Evolutionary conservation across 2,113 vertebrate species (phyloP).

Genomic region (Chrysemys picta): DNA sequence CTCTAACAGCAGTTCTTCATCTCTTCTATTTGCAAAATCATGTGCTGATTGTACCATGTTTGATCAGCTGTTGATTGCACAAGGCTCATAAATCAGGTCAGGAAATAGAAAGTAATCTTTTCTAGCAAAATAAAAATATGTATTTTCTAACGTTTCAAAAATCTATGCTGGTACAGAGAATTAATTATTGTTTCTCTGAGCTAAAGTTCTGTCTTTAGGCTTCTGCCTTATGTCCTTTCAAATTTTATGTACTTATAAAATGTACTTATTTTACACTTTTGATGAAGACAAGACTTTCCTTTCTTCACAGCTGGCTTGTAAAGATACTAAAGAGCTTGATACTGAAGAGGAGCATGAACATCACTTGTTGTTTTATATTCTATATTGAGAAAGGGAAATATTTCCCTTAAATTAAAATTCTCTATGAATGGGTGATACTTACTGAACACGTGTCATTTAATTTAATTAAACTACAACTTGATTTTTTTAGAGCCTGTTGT

Average conservation of each 20-base stretch:
- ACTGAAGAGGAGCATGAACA: no score
- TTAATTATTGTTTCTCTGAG: neutral
- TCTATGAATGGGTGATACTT: no score
- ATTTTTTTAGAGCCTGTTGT: no score
- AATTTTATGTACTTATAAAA: neutral
- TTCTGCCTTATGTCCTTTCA: neutral
- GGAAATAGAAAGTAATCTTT: neutral
- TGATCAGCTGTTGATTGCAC: neutral
- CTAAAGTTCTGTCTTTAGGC: neutral
- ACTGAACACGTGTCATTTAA: no score
- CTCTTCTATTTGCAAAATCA: neutral
- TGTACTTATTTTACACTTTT: no score
- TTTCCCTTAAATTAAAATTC: no score
- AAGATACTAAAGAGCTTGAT: no score
- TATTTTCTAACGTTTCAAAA: neutral
- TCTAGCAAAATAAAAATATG: neutral
- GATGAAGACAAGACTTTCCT: no score
- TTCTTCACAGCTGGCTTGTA: no score
- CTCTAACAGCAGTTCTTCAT: neutral
- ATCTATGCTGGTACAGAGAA: neutral
- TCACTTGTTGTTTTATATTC: no score
- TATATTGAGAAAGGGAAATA: no score
- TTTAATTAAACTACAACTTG: no score
- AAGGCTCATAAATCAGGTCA: neutral
- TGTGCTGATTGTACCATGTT: neutral